These are phyloP conservation scores for Cherax destructor DNA, from an alignment of 1,140 invertebrate species.

Conservation along the genomic window DNA sequence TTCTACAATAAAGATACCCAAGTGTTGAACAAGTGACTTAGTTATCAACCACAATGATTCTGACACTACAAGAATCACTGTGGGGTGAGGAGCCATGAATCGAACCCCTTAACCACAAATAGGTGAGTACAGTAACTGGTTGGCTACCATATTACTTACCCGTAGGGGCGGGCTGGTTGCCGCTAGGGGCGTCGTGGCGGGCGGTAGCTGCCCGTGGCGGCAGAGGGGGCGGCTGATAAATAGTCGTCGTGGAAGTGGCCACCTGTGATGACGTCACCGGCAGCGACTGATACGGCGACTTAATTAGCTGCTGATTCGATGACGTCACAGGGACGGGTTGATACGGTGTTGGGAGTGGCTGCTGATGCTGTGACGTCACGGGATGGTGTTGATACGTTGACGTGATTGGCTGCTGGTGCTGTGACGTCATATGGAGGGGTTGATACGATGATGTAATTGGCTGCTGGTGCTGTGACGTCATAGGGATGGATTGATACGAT, in stretches of 20 bases:
- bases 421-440: background rate
- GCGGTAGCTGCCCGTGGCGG: no score
- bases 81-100: no score
- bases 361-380: background rate
- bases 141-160: no score
- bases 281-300: no score
- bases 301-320: background rate
- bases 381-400: background rate
- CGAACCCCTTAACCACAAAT: no score
- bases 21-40: no score
- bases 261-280: background rate
- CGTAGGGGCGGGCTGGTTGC: no score
- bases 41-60: no score
- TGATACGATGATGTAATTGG: background rate
- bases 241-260: background rate
- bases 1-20: no score
- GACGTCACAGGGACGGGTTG: background rate
- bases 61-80: no score
- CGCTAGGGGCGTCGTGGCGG: no score
- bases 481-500: background rate
- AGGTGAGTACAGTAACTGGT: no score
- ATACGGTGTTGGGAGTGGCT: background rate
- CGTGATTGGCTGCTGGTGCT: background rate
- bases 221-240: background rate
- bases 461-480: background rate